Evolutionary conservation across 2,797 vertebrate genomes (phyloP), one percentile per base, ranked within the genome.

Genomic region (Danio jaintianensis): DNA sequence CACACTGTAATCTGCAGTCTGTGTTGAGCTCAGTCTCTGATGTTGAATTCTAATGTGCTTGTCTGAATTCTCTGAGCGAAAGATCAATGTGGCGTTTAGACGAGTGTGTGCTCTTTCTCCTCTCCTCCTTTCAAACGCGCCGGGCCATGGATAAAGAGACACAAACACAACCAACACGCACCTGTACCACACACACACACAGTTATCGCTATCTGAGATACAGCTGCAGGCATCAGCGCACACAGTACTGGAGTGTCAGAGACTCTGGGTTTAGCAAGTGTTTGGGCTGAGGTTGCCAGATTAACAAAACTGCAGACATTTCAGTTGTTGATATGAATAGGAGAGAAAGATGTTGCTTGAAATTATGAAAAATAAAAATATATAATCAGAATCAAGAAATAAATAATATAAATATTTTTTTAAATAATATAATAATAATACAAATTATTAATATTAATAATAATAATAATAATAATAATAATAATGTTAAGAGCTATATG

Each of bases 31-130:
- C 52, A 20, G 66, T 58, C 75, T 67, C 79, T 83, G 71, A 78
- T 85, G 78, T 82, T 63, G 84, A 82, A 85, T 83, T 70, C 82
- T 83, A 85, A 83, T 85, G 48, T 22, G 53, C 36, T 36, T 77
- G 88, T 87, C 84, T 70, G 86, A 61, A 50, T 89, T 81, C 87
- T 87, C 88, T 82, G 78, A 81, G 82, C 15, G 50, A 81, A 88
- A 89, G 91, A 94, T 94, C 92, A 91, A 92, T 93, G 90, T 87
- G 86, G 86, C 69, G 53, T 68, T 78, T 88, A 83, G 52, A 87
- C 75, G 77, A 84, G 83, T 82, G 71, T 70, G 82, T 66, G 79
- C 83, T 75, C 38, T 55, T 38, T 69, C 82, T 50, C 75, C 18
- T 75, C 83, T 82, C 78, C 61, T 53, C 86, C 83, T 90, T 93